Percentiles rank a stretch among this genome's conserved stretches.
These are phyloP conservation scores for Picathartes gymnocephalus DNA, from an alignment of 2,113 vertebrate genomes.

Conservation along the genomic window DNA sequence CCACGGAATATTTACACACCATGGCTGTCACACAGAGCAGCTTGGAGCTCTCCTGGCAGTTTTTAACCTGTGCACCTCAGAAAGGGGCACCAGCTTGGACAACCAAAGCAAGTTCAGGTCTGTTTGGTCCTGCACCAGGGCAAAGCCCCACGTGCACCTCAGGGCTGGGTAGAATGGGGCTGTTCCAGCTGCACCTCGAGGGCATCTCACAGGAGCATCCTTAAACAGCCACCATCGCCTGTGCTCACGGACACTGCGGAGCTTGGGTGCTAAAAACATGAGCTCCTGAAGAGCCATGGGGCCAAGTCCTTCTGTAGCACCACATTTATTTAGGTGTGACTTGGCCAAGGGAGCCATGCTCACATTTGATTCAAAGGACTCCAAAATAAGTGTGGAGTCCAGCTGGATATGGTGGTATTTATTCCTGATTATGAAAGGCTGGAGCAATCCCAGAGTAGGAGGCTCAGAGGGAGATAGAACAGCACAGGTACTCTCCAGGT, in stretches of 20 bases:
- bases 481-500: not conserved
- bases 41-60: not conserved
- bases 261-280: not conserved
- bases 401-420: not conserved
- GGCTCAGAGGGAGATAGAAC: not conserved
- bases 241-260: not conserved
- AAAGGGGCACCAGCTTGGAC: not conserved
- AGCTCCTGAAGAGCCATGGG: not conserved
- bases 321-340: not conserved
- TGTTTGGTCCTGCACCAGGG: not conserved
- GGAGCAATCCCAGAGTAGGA: not conserved
- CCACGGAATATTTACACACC: not conserved
- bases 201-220: not conserved
- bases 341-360: not conserved
- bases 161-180: not conserved
- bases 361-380: not conserved
- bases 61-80: not conserved
- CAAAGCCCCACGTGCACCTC: fast-evolving
- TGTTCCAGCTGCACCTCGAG: fast-evolving
- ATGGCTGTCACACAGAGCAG: fast-evolving
- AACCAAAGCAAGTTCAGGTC: not conserved
- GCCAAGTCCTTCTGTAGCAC: not conserved
- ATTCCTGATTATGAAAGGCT: not conserved
- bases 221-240: fast-evolving
- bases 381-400: not conserved